Evolutionary conservation across 2,888 invertebrate genomes (phyloP).

Genomic region (Carpatolechia fugitivella): DNA sequence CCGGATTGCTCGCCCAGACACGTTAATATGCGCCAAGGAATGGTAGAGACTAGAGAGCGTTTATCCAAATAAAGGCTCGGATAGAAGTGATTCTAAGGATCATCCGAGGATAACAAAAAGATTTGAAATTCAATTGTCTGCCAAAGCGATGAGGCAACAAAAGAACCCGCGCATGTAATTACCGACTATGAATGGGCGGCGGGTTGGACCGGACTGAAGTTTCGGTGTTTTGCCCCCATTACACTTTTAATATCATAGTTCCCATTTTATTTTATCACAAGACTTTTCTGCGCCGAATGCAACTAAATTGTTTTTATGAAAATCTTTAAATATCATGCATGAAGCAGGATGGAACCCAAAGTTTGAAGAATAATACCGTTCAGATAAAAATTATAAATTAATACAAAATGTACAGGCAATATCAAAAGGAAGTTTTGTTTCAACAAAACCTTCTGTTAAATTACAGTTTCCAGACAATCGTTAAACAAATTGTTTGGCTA

Average conservation of each 20-base stretch:
- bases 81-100: slow-evolving; percentile 34
- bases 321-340: no score
- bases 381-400: no score
- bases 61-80: slow-evolving; percentile 31
- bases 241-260: slow-evolving; percentile 31
- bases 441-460: background rate
- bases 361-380: no score
- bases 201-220: slow-evolving; percentile 60
- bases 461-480: slow-evolving; percentile 27
- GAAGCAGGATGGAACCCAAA: no score
- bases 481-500: slow-evolving; percentile 22
- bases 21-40: slow-evolving; percentile 36
- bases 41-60: slow-evolving; percentile 29
- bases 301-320: no score
- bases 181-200: slow-evolving; percentile 47
- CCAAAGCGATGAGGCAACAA: slow-evolving; percentile 48
- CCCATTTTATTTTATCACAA: slow-evolving; percentile 36
- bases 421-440: background rate
- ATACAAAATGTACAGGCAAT: background rate
- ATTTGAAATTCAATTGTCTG: slow-evolving; percentile 61
- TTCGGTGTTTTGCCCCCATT: slow-evolving; percentile 41
- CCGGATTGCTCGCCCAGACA: slow-evolving; percentile 35
- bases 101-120: slow-evolving; percentile 41
- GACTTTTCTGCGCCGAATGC: slow-evolving; percentile 24
- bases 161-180: slow-evolving; percentile 59